A percentile compares a stretch with the other conserved stretches of the same genome.
These are phyloP conservation scores for Lochmaea capreae DNA, from an alignment of 2,888 invertebrate species.

Conservation along the genomic window DNA sequence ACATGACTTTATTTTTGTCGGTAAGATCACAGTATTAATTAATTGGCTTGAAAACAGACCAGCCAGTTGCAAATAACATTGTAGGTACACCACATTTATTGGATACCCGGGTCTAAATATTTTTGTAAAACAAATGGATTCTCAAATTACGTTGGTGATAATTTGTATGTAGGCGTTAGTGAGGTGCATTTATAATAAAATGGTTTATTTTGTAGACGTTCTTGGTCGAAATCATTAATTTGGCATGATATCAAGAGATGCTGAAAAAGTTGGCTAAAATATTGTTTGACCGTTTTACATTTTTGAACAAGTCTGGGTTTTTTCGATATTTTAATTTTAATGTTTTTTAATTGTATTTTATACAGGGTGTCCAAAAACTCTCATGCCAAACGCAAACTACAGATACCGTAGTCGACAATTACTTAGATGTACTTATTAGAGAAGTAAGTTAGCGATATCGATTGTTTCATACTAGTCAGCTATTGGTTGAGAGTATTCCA, in stretches of 20 bases:
- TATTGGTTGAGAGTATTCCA: no score
- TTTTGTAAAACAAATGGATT: conserved; percentile 1
- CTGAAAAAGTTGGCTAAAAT: not conserved
- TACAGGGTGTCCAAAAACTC: no score
- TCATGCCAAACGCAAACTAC: no score
- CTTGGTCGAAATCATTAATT: conserved; percentile 2
- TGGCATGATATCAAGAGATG: not conserved
- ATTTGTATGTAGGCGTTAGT: not conserved
- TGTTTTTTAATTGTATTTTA: no score
- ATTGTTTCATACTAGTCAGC: no score
- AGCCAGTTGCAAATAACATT: not conserved
- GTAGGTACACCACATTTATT: not conserved
- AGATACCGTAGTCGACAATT: no score
- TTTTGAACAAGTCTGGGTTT: not conserved
- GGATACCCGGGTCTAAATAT: conserved; percentile 1
- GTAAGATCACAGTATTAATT: not conserved
- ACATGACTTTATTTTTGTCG: not conserved
- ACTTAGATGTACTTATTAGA: no score
- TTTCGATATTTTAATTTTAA: no score
- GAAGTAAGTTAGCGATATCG: no score
- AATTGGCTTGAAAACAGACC: conserved; percentile 1
- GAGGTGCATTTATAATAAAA: not conserved
- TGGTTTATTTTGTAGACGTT: not conserved
- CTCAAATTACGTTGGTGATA: not conserved
- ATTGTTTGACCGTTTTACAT: not conserved